Evolutionary conservation across 2,797 vertebrate species (phyloP).

Genomic region (Nannoperca australis): DNA sequence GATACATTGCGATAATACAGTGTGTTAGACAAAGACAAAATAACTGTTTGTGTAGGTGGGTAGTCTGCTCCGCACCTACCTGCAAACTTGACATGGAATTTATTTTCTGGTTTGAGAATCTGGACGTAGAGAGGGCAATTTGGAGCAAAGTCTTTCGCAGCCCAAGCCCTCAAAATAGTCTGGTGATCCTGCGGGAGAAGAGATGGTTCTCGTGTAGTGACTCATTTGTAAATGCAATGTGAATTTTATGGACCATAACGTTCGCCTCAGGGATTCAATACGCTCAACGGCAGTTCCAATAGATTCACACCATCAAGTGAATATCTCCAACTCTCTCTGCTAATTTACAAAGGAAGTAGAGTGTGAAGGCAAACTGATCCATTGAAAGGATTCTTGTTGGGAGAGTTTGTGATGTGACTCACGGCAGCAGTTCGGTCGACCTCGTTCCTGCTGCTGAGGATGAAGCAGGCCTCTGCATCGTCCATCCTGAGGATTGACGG

Average conservation of each 20-base stretch:
- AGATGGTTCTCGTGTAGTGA: conserved; percentile 3
- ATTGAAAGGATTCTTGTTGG: not conserved
- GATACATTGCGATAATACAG: not conserved
- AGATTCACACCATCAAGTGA: conserved; percentile 12
- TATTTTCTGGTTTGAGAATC: conserved; percentile 98
- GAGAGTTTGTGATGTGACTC: conserved; percentile 70
- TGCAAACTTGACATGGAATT: conserved; percentile 99
- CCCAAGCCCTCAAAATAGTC: conserved; percentile 98
- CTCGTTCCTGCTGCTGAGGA: conserved; percentile 97
- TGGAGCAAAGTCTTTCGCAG: conserved; percentile 98
- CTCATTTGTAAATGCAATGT: conserved; percentile 30
- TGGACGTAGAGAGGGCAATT: conserved; percentile 98
- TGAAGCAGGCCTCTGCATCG: conserved; percentile 97
- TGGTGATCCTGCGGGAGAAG: conserved; percentile 92
- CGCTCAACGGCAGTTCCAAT: not conserved
- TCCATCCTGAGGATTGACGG: conserved; percentile 90
- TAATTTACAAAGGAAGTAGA: conserved; percentile 29
- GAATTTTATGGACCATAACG: conserved; percentile 43
- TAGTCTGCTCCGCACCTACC: conserved; percentile 82
- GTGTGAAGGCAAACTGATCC: conserved; percentile 35
- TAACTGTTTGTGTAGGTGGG: not conserved
- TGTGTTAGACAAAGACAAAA: not conserved
- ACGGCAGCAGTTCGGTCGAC: conserved; percentile 96
- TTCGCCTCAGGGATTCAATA: conserved; percentile 12
- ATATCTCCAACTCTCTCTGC: conserved; percentile 19